Conservation (phyloP, 2,113 vertebrate genomes). For the Nerophis lumbriciformis region DNA sequence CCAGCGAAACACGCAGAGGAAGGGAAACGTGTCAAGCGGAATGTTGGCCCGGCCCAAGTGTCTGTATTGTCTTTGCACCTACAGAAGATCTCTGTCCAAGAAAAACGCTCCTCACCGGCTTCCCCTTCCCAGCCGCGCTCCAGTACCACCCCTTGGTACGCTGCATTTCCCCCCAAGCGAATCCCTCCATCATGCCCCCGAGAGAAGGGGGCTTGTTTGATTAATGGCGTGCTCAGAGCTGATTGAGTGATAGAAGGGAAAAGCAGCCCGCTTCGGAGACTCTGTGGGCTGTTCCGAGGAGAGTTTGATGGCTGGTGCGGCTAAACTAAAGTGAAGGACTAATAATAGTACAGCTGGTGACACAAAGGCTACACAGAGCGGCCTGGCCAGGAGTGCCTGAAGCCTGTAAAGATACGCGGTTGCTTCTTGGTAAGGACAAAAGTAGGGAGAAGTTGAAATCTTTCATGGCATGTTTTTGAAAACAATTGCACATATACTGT, state of each 20-base stretch:
- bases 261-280: slow-evolving; percentile 38
- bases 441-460: slow-evolving; percentile 59
- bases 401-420: slow-evolving; percentile 31
- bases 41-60: slow-evolving; percentile 67
- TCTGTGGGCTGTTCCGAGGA: slow-evolving; percentile 24
- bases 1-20: slow-evolving; percentile 69
- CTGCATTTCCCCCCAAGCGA: slow-evolving; percentile 48
- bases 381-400: slow-evolving; percentile 7
- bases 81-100: slow-evolving; percentile 67
- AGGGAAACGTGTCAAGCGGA: slow-evolving; percentile 71
- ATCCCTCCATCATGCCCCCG: slow-evolving; percentile 48
- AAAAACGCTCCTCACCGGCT: slow-evolving; percentile 70
- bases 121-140: slow-evolving; percentile 61
- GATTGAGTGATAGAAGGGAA: slow-evolving; percentile 62
- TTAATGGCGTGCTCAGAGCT: slow-evolving; percentile 57
- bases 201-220: slow-evolving; percentile 48
- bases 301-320: slow-evolving; percentile 41
- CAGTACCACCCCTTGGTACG: slow-evolving; percentile 55
- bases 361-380: slow-evolving; percentile 30
- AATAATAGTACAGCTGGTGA: slow-evolving; percentile 53
- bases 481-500: not conserved
- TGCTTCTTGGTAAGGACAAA: slow-evolving; percentile 32
- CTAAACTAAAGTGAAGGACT: slow-evolving; percentile 49
- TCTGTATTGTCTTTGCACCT: slow-evolving; percentile 80
- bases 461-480: slow-evolving; percentile 36